Evolutionary conservation across 2,888 invertebrate genomes (phyloP).

Genomic region (Watsonalla cultraria): DNA sequence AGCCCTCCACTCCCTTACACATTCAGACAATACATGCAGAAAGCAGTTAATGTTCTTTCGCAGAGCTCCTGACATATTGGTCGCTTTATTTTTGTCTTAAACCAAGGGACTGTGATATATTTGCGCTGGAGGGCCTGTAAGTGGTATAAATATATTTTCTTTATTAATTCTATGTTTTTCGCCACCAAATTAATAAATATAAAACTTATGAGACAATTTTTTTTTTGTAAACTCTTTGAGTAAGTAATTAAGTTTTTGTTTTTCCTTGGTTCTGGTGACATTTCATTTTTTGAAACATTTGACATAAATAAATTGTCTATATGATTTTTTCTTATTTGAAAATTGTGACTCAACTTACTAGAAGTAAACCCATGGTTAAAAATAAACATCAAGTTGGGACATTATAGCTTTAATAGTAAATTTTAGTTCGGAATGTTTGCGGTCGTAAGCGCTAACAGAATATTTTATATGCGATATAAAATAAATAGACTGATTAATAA

Average conservation of each 20-base stretch:
- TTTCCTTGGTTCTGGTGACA: no score
- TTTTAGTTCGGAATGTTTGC: conserved; percentile 49
- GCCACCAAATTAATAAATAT: neutral
- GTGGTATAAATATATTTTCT: neutral
- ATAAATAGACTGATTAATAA: conserved; percentile 72
- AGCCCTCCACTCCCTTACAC: conserved; percentile 17
- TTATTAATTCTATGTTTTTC: neutral
- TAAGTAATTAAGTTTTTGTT: no score
- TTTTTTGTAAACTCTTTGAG: no score
- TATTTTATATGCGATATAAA: conserved; percentile 69
- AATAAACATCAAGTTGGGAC: conserved; percentile 21
- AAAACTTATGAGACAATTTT: no score
- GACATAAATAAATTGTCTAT: no score
- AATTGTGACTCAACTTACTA: conserved; percentile 12
- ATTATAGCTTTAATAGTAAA: conserved; percentile 32
- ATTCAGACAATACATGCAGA: conserved; percentile 4
- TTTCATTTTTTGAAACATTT: no score
- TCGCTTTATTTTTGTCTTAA: conserved; percentile 41
- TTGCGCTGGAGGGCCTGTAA: conserved; percentile 3
- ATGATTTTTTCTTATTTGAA: neutral
- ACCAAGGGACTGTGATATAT: conserved; percentile 45
- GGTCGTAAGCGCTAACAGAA: conserved; percentile 45
- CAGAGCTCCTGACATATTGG: conserved; percentile 32
- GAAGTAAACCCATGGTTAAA: conserved; percentile 21
- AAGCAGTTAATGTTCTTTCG: conserved; percentile 3